Percentiles rank a stretch among this genome's conserved stretches.
Evolutionary conservation across 2,113 vertebrate species (phyloP).

Genomic region (Strigops habroptila): DNA sequence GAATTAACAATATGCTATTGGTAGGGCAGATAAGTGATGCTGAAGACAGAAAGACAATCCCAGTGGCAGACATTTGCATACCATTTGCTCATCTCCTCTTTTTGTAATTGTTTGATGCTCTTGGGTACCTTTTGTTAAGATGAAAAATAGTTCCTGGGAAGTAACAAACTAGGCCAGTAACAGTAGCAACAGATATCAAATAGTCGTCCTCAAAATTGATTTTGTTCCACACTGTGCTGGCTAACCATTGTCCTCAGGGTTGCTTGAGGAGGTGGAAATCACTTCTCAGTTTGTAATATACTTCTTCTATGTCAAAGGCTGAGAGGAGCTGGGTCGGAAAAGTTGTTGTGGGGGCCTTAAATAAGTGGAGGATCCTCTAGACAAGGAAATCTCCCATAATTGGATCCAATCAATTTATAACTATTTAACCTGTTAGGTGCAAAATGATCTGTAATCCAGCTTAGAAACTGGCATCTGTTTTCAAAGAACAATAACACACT

Average conservation of each 20-base stretch:
- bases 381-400: background rate
- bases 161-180: conserved; percentile 1
- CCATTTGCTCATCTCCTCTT: background rate
- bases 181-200: conserved; percentile 25
- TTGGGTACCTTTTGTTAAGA: conserved; percentile 4
- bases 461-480: background rate
- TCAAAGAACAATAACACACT: background rate
- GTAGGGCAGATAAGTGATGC: background rate
- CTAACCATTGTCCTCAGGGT: conserved; percentile 8
- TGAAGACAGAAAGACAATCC: background rate
- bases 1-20: conserved; percentile 35
- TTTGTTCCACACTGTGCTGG: background rate
- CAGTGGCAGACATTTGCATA: background rate
- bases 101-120: conserved; percentile 1
- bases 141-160: conserved; percentile 10
- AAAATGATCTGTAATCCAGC: background rate
- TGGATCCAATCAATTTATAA: background rate
- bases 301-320: background rate
- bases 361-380: background rate
- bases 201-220: background rate
- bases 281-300: conserved; percentile 21
- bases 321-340: background rate
- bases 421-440: background rate
- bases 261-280: conserved; percentile 2
- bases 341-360: background rate